Evolutionary conservation across 2,888 invertebrate genomes (phyloP).

Genomic region (Oscheius myriophilus): DNA sequence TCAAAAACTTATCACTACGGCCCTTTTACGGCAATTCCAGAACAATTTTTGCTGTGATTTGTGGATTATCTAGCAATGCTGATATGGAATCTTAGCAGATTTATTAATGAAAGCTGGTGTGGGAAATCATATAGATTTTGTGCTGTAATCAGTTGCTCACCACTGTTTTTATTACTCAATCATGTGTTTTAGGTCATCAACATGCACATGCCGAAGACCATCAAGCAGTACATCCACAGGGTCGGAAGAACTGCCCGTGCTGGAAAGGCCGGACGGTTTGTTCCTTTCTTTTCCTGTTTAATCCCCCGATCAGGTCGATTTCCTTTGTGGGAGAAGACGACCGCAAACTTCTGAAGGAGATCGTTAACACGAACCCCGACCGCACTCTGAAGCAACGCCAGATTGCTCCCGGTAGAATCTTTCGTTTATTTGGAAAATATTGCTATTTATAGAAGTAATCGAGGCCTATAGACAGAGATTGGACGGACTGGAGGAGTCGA

Average conservation of each 20-base stretch:
- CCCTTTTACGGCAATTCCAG: too few relatives aligned
- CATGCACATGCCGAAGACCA: slow-evolving; percentile 90
- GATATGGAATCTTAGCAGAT: too few relatives aligned
- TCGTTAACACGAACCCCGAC: slow-evolving; percentile 76
- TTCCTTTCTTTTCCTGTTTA: neutral
- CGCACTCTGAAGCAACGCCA: slow-evolving; percentile 61
- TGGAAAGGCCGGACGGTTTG: slow-evolving; percentile 81
- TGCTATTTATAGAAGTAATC: slow-evolving; percentile 85
- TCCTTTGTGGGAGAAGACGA: slow-evolving; percentile 94
- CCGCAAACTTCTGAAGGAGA: slow-evolving; percentile 87
- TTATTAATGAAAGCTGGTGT: too few relatives aligned
- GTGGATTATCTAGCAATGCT: too few relatives aligned
- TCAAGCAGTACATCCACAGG: slow-evolving; percentile 95
- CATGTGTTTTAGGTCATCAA: slow-evolving; percentile 79
- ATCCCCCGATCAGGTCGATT: slow-evolving; percentile 76
- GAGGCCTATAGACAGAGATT: slow-evolving; percentile 85
- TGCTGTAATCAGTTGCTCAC: too few relatives aligned
- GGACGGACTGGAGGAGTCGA: slow-evolving; percentile 81
- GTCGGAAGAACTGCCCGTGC: slow-evolving; percentile 96
- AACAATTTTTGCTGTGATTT: too few relatives aligned
- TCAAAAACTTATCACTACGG: too few relatives aligned
- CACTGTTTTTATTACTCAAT: too few relatives aligned
- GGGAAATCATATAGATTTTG: too few relatives aligned
- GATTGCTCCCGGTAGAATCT: slow-evolving; percentile 55
- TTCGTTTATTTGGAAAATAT: neutral